A percentile compares a stretch with the other conserved stretches of the same genome.
Conservation (phyloP, 2,113 vertebrate species). For the Xenotilapia flavipinnis region DNA sequence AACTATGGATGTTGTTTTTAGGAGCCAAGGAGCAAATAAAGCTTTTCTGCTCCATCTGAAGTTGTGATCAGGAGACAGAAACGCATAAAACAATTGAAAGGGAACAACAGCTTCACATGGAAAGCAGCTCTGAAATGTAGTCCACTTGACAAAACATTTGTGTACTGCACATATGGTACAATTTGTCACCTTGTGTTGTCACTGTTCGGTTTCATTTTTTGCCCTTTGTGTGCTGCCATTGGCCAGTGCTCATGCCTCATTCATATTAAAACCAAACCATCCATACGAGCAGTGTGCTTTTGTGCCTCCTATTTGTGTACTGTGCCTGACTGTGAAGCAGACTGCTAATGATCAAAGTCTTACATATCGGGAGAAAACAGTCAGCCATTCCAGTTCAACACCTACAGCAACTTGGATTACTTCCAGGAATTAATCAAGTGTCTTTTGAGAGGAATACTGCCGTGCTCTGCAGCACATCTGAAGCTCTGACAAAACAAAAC, state of each 20-base stretch:
- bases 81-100: not conserved
- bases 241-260: not conserved
- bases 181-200: rapidly evolving
- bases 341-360: not conserved
- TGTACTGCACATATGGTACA: not conserved
- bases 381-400: not conserved
- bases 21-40: not conserved
- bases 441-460: conserved; percentile 2
- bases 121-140: not conserved
- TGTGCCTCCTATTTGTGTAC: not conserved
- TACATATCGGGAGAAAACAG: not conserved
- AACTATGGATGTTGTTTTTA: not conserved
- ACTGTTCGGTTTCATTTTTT: not conserved
- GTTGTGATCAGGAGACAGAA: not conserved
- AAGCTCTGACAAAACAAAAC: conserved; percentile 43
- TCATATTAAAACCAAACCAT: not conserved
- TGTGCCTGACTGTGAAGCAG: not conserved
- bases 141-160: not conserved
- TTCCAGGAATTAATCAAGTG: conserved; percentile 32
- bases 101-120: not conserved
- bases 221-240: not conserved
- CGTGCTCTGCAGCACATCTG: not conserved
- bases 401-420: conserved; percentile 8
- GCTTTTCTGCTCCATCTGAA: not conserved
- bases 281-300: not conserved